These are phyloP conservation scores for Formica exsecta DNA, from an alignment of 1,140 invertebrate genomes.

Conservation along the genomic window DNA sequence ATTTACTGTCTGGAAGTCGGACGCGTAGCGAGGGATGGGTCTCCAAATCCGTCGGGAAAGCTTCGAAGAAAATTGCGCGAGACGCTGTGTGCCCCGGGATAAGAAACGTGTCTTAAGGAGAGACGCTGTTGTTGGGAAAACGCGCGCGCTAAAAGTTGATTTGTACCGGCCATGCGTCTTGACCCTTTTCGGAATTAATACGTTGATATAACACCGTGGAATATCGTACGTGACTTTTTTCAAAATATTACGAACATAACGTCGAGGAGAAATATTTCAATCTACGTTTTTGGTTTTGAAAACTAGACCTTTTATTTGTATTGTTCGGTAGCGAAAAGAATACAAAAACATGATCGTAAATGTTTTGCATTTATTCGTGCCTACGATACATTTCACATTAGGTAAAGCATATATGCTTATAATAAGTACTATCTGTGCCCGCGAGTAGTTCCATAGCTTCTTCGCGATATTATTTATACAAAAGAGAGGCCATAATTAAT, in stretches of 20 bases:
- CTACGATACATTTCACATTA: not conserved
- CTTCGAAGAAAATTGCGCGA: conserved; percentile 49
- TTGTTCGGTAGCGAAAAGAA: not conserved
- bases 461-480: not conserved
- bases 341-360: not conserved
- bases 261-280: not conserved
- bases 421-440: not conserved
- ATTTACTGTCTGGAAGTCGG: not conserved
- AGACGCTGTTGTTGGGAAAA: not conserved
- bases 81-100: conserved; percentile 4
- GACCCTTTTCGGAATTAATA: conserved; percentile 34
- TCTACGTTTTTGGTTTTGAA: not conserved
- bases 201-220: not conserved
- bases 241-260: not conserved
- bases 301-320: not conserved
- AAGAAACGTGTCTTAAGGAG: conserved; percentile 46
- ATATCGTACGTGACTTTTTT: conserved; percentile 4
- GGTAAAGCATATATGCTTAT: not conserved
- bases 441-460: not conserved
- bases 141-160: conserved; percentile 39
- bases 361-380: not conserved
- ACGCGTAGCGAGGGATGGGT: conserved; percentile 11
- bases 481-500: not conserved
- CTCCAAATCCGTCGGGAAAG: conserved; percentile 43
- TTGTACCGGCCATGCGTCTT: conserved; percentile 35